Percentiles rank a stretch among this genome's conserved stretches.
Conservation (phyloP, 1,140 invertebrate species). For the Anthonomus grandis region DNA sequence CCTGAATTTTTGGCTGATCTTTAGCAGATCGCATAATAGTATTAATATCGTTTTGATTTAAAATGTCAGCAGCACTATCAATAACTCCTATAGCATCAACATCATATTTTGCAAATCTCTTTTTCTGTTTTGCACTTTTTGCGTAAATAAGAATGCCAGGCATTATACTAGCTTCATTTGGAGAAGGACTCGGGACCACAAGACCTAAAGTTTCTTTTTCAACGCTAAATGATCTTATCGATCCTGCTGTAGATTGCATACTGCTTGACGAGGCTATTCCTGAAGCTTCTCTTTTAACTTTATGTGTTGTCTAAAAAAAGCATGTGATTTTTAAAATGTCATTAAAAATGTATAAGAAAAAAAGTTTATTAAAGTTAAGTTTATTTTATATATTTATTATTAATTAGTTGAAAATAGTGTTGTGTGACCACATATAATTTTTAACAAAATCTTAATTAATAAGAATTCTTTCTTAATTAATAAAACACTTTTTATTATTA, state of each 20-base stretch:
- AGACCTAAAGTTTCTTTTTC: background rate
- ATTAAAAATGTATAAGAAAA: background rate
- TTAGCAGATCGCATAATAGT: no score
- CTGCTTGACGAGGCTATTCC: background rate
- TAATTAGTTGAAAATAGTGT: no score
- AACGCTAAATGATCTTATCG: background rate
- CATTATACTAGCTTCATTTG: background rate
- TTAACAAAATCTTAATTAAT: no score
- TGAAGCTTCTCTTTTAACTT: conserved; percentile 6
- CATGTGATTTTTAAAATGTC: background rate
- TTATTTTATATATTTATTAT: background rate
- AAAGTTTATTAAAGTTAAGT: background rate
- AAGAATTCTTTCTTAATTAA: no score
- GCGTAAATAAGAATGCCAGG: conserved; percentile 18
- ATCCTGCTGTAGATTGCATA: background rate
- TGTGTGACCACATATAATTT: no score
- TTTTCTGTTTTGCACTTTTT: conserved; percentile 2
- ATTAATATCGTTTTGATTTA: no score
- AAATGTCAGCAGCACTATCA: no score
- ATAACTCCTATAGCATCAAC: no score
- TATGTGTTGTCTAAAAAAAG: no score
- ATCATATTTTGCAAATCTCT: conserved; percentile 5
- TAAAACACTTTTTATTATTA: no score
- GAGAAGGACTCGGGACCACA: background rate
- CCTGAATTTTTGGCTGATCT: no score